Evolutionary conservation across 30 jellyfish, hydroid and myxozoan species (phyloP), one percentile per base, ranked within the genome.

Genomic region (Clytia hemisphaerica): DNA sequence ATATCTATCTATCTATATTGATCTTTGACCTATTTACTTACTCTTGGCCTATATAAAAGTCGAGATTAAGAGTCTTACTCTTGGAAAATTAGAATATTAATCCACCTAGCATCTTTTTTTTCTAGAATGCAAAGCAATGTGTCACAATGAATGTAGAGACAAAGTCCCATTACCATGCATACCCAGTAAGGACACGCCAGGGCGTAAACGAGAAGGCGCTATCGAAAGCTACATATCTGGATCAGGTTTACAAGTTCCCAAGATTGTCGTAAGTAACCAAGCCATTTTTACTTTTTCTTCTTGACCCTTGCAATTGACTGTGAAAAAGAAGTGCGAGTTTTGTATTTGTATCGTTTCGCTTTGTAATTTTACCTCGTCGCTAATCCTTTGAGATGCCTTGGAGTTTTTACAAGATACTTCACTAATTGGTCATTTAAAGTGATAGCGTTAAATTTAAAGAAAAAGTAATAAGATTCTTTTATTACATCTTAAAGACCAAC

Each of bases 111-210:
- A n/a, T n/a, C 31, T 10, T 59, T 26, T 60, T 34, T 4, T 79
- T 61, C 45, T 44, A 88, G 97, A 80, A 32, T 88, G 97, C 88
- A 88, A 88, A 61, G 94, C 51, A 7, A 93, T 88, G 25, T 88
- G 97, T 64, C 97, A 88, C 53, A 87, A 86, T 16, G 97, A 88
- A 26, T 88, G 97, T 53, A 75, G 80, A 42, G 83, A 79, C 1
- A 60, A 70, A 35, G 97, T 72, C 25, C 93, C 94, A 0, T 54
- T 79, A 37, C 97, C 97, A 0, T 88, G 97, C 70, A 24, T 88
- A 32, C 97, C 97, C 19, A 74, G 89, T 21, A 88, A 75, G 40
- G 93, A 88, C n/a, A 79, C 97, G 25, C 95, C 95, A 0, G 37
- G 79, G 37, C 49, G 93, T 28, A 85, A 85, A 59, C 77, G 57